Evolutionary conservation across 2,888 invertebrate species (phyloP).

Genomic region (Nipponacmea schrenckii): DNA sequence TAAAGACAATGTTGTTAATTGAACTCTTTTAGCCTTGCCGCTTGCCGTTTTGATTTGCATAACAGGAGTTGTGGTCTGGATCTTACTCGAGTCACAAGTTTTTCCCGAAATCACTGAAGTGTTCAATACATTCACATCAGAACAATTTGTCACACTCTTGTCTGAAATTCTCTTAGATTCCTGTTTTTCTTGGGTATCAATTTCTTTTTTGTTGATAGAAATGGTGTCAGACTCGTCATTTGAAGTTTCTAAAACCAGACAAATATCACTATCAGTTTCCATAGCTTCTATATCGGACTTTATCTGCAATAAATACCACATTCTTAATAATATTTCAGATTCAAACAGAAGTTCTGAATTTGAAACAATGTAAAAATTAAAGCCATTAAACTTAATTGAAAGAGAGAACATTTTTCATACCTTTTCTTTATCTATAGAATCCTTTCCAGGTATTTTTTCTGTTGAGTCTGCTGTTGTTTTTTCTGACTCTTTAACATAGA

Average conservation of each 20-base stretch:
- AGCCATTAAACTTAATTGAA: too few relatives aligned
- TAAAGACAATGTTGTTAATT: slow-evolving; percentile 41
- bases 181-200: background rate
- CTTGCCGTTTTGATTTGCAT: slow-evolving; percentile 32
- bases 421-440: too few relatives aligned
- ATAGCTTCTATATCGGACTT: background rate
- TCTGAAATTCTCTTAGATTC: background rate
- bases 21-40: slow-evolving; percentile 37
- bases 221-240: slow-evolving; percentile 10
- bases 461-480: background rate
- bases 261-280: slow-evolving; percentile 12
- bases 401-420: too few relatives aligned
- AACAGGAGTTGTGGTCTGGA: slow-evolving; percentile 16
- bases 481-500: slow-evolving; percentile 60
- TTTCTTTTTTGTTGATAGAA: slow-evolving; percentile 11
- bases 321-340: too few relatives aligned
- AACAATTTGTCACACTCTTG: background rate
- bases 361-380: too few relatives aligned
- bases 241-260: slow-evolving; percentile 16
- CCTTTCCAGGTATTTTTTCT: background rate
- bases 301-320: background rate
- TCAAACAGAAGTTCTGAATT: too few relatives aligned
- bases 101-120: background rate
- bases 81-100: background rate
- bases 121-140: background rate